Base-by-base conservation (phyloP, 2,888 invertebrate species). In the Eilema caniola region DNA sequence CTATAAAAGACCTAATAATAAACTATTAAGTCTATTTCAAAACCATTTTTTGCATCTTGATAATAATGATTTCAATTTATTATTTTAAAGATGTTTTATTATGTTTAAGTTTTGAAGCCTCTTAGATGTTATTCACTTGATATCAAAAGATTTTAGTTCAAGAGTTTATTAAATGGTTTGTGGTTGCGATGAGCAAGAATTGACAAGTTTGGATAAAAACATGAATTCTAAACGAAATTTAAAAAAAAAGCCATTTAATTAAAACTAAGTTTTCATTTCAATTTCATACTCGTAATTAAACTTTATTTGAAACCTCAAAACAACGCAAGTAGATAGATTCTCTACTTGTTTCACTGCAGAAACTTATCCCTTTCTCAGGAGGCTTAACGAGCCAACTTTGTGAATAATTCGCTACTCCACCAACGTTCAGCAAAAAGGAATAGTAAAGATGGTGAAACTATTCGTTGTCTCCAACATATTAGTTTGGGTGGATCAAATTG, bases 371-470 rank as follows among this genome's bases (percentile, higher is more conserved):
- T 86, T 83, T 85, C 87, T 85, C 84, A 71, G 73, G 80, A 83
- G 86, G 86, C 83, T 86, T 89, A 90, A 90, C 90, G 90, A 89
- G 88, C 74, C 73, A 90, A 90, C 85, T 90, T 90, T 80, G 76
- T 80, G 85, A 88, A 90, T 90, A 88, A 89, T 86, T 89, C 83
- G 71, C 75, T 71, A 73, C 72, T 72, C 71, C 77, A 73, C 76
- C 75, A 77, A 73, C 75, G 74, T 78, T 75, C 70, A 75, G 75
- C 73, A 75, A 73, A 79, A 80, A 84, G 79, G 79, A 80, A 80
- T 78, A 80, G 80, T 77, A 70, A 66, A 67, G 77, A 76, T 82
- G 76, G 71, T 75, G 71, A 76, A 81, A 79, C 83, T 80, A 81
- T 81, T 80, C 79, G 80, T 82, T 82, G 77, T 71, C 76, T 77